A percentile compares a stretch with the other conserved stretches of the same genome.
Conservation (phyloP, 2,797 vertebrate species). For the Limnodromus scolopaceus region DNA sequence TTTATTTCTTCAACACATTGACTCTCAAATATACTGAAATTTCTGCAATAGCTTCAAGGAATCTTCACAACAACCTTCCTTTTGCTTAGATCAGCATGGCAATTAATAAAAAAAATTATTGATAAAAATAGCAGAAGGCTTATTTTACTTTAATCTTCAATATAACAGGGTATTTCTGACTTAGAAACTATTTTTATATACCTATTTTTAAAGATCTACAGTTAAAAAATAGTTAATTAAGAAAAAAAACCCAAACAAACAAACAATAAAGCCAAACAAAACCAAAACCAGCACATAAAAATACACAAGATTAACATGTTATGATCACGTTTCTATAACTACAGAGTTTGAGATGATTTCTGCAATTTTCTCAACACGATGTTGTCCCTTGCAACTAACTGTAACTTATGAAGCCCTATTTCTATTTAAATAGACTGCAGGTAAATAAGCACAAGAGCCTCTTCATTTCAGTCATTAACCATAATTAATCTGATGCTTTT, state of each 20-base stretch:
- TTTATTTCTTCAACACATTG: not conserved
- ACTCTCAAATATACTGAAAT: not conserved
- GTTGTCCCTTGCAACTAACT: not conserved
- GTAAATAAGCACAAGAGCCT: not conserved
- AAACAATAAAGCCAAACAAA: not conserved
- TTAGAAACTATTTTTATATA: not conserved
- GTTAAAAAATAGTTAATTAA: not conserved
- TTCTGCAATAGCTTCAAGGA: not conserved
- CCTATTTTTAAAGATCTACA: not conserved
- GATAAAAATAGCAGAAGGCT: not conserved
- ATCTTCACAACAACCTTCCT: not conserved
- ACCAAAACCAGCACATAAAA: not conserved
- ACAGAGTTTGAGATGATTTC: not conserved
- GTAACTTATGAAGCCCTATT: not conserved
- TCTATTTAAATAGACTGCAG: not conserved
- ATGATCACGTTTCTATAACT: not conserved
- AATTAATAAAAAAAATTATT: not conserved
- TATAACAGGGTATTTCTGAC: not conserved
- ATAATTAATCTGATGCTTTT: not conserved
- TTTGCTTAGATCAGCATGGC: not conserved
- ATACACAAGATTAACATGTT: not conserved
- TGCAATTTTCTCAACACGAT: not conserved
- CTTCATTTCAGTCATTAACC: not conserved
- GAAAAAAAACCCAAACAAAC: not conserved
- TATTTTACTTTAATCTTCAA: not conserved